Percentiles rank a stretch among this genome's conserved stretches.
These are phyloP conservation scores for Aphidius colemani DNA, from an alignment of 2,888 invertebrate species.

Conservation along the genomic window DNA sequence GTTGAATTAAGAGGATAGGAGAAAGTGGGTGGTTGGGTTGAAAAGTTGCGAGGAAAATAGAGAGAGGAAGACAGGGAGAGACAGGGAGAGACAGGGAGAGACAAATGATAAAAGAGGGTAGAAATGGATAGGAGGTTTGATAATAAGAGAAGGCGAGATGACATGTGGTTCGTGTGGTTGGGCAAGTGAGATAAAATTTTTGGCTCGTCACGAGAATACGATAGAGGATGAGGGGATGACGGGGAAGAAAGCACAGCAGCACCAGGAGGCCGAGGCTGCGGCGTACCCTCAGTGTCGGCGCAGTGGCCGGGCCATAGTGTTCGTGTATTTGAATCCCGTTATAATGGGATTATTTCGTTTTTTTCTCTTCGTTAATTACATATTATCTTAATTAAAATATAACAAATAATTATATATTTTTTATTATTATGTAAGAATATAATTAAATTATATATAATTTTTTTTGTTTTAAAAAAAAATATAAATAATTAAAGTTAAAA, in stretches of 20 bases:
- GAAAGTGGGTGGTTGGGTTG: slow-evolving; percentile 10
- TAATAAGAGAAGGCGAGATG: slow-evolving; percentile 6
- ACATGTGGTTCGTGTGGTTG: too few relatives aligned
- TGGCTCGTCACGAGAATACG: too few relatives aligned
- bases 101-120: slow-evolving; percentile 16
- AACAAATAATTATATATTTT: too few relatives aligned
- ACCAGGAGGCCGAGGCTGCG: slow-evolving; percentile 58
- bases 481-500: too few relatives aligned
- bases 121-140: slow-evolving; percentile 17
- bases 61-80: neutral
- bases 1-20: slow-evolving; percentile 7
- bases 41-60: too few relatives aligned
- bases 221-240: slow-evolving; percentile 10
- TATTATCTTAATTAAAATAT: too few relatives aligned
- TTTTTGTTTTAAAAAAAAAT: neutral
- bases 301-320: slow-evolving; percentile 60
- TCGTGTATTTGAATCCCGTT: slow-evolving; percentile 46
- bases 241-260: slow-evolving; percentile 37
- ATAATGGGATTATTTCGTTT: slow-evolving; percentile 16
- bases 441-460: neutral
- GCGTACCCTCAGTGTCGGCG: slow-evolving; percentile 60
- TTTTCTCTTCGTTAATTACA: slow-evolving; percentile 17
- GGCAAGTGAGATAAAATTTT: too few relatives aligned
- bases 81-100: too few relatives aligned
- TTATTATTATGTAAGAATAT: neutral